Conservation (phyloP, 2,797 vertebrate species). For the Okamejei kenojei region DNA sequence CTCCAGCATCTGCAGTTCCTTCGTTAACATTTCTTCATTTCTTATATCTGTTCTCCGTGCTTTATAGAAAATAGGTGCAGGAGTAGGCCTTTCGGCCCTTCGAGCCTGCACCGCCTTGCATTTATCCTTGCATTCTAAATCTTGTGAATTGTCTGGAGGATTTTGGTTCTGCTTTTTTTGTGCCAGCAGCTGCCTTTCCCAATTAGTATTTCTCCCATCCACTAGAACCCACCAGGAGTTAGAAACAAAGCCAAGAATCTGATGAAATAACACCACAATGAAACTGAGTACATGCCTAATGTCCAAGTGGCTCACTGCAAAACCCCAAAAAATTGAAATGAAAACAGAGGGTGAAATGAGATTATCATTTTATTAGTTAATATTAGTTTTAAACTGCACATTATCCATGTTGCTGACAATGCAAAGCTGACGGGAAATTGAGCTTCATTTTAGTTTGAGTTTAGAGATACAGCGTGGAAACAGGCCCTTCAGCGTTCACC, state of each 20-base stretch:
- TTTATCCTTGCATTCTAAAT: not conserved
- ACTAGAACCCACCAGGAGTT: not conserved
- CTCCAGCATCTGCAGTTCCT: no score
- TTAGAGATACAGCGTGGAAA: no score
- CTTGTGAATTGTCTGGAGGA: not conserved
- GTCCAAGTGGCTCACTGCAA: not conserved
- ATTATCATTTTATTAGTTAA: not conserved
- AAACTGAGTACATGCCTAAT: not conserved
- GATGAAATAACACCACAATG: not conserved
- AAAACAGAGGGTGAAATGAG: not conserved
- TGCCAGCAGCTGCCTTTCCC: not conserved
- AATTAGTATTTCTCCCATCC: not conserved
- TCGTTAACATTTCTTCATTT: not conserved
- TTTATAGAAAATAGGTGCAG: no score
- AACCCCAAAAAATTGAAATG: not conserved
- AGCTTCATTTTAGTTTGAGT: no score
- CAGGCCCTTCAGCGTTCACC: no score
- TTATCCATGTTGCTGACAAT: not conserved
- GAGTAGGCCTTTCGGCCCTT: no score
- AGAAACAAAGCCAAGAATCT: no score
- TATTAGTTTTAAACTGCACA: not conserved
- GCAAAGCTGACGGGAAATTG: no score
- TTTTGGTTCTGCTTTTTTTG: not conserved
- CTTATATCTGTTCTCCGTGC: not conserved
- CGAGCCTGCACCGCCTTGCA: no score